Evolutionary conservation across 2,797 vertebrate species (phyloP).

Genomic region (Rhynchonycteris naso): DNA sequence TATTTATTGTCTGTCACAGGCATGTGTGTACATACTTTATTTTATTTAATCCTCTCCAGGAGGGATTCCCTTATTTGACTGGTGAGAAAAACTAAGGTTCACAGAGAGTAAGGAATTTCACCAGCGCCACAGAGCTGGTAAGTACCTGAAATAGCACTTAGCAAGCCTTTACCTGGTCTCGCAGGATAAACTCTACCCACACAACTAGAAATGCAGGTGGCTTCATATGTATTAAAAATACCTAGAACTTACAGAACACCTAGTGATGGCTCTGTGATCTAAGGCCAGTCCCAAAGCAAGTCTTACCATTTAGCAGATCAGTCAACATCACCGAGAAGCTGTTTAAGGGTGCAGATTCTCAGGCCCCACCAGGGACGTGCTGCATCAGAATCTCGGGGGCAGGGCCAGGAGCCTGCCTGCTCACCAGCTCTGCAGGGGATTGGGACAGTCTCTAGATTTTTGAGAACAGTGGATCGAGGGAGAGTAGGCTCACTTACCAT

Average conservation of each 20-base stretch:
- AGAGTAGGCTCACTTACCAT: accelerated
- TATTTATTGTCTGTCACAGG: not conserved
- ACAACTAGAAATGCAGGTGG: not conserved
- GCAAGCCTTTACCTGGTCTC: not conserved
- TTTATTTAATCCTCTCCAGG: not conserved
- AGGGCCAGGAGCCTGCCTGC: accelerated
- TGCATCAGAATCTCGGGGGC: not conserved
- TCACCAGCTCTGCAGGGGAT: not conserved
- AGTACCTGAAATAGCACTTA: not conserved
- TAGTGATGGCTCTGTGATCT: not conserved
- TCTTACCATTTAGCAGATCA: not conserved
- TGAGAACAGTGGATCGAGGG: not conserved
- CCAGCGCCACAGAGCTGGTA: not conserved
- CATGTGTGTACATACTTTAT: not conserved
- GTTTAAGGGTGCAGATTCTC: not conserved
- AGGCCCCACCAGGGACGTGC: accelerated
- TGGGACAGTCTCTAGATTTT: not conserved
- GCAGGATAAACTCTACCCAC: not conserved
- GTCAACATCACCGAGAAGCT: not conserved
- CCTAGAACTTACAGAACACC: no score
- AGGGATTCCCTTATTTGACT: not conserved
- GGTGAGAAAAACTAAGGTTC: not conserved
- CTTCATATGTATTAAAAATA: not conserved
- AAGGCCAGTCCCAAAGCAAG: not conserved
- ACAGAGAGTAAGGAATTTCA: not conserved